Evolutionary conservation across 2,888 invertebrate genomes (phyloP).

Genomic region (Gordius sp.): DNA sequence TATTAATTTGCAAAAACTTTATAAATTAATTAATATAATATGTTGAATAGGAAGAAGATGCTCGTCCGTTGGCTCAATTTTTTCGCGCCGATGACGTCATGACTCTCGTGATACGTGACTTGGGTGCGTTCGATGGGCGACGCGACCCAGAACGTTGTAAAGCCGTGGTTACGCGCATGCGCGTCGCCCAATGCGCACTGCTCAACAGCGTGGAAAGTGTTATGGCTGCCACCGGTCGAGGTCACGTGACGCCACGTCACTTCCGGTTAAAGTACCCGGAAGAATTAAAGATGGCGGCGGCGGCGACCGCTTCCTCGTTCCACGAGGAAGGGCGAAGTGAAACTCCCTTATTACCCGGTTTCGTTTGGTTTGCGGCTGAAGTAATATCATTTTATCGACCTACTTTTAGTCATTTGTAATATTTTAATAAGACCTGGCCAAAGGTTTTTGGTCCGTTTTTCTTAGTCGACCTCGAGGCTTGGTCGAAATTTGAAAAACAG

Average conservation of each 20-base stretch:
- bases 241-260: conserved; percentile 37
- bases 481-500: no score
- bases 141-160: conserved; percentile 91
- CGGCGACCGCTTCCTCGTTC: no score
- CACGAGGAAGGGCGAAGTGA: no score
- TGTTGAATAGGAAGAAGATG: no score
- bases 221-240: not conserved
- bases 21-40: no score
- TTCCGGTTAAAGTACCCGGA: conserved; percentile 95
- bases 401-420: no score
- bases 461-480: no score
- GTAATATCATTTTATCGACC: conserved; percentile 30
- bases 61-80: conserved; percentile 70
- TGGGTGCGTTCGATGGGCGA: conserved; percentile 95
- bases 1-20: no score
- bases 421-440: no score
- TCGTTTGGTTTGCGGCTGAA: conserved; percentile 98
- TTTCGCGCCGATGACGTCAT: conserved; percentile 90
- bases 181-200: conserved; percentile 54
- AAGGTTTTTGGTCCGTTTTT: no score
- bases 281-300: conserved; percentile 45
- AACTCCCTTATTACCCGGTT: conserved; percentile 85
- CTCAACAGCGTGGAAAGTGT: not conserved
- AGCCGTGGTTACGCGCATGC: conserved; percentile 64
- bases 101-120: conserved; percentile 69